Percentiles rank a stretch among this genome's conserved stretches.
phyloP scores from a whole-genome alignment of 1,140 invertebrate genomes.

The Ostrea edulis region DNA sequence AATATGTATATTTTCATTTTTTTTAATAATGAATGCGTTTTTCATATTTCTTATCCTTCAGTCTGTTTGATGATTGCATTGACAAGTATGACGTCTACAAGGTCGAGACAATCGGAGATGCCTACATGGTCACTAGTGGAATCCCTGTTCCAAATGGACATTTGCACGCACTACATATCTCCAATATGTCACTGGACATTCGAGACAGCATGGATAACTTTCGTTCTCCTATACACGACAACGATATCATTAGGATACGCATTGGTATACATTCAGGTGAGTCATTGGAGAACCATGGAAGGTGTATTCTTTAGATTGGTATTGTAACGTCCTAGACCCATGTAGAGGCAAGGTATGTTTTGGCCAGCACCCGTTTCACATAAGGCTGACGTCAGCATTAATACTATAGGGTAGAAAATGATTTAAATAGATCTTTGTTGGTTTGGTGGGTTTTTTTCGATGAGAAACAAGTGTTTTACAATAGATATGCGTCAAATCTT shows the following conservation, averaged over 20 bases:
- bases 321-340: too few relatives aligned
- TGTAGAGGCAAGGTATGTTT: too few relatives aligned
- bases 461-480: too few relatives aligned
- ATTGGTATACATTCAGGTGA: slow-evolving; percentile 85
- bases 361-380: too few relatives aligned
- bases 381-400: too few relatives aligned
- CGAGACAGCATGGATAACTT: slow-evolving; percentile 90
- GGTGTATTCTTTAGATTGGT: neutral
- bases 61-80: slow-evolving; percentile 74
- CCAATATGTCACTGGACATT: slow-evolving; percentile 81
- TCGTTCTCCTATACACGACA: slow-evolving; percentile 89
- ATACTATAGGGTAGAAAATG: too few relatives aligned
- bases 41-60: neutral
- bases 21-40: neutral
- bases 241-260: slow-evolving; percentile 87
- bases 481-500: too few relatives aligned
- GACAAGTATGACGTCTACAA: slow-evolving; percentile 95
- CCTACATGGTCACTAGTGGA: slow-evolving; percentile 96
- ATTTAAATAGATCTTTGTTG: too few relatives aligned
- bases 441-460: too few relatives aligned
- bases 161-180: slow-evolving; percentile 89
- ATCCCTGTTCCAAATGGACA: slow-evolving; percentile 88
- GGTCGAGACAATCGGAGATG: slow-evolving; percentile 96
- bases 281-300: neutral
- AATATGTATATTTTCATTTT: neutral